Evolutionary conservation across 2,797 vertebrate species (phyloP), one percentile per base, ranked within the genome.

Genomic region (Danio jaintianensis): DNA sequence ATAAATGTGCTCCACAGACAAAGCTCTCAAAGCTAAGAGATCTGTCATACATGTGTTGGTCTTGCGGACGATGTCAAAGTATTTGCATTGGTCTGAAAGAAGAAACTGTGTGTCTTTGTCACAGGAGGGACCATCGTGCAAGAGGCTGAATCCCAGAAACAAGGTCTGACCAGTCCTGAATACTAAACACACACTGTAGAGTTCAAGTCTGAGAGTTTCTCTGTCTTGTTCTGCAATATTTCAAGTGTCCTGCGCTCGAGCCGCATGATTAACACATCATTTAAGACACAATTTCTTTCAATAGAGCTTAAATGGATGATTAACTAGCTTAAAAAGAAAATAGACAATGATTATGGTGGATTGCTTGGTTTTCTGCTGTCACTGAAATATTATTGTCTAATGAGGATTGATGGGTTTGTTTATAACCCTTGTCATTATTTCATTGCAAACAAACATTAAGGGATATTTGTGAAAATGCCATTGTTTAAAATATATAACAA

Each of bases 111-210:
- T 11, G 29, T 64, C 68, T 83, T 81, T 42, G 68, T 82, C 55
- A 40, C 75, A 78, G 68, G 66, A 52, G 59, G 75, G 75, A 77
- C 40, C 72, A 50, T 9, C 36, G 45, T n/a, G 64, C 59, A 81
- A 75, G 69, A 11, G 52, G 53, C 56, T 50, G 12, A 47, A 64
- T 20, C 18, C 74, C 59, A 75, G 69, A 63, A 36, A 79, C 48
- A 75, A 29, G n/a, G 58, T 12, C 29, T 22, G 50, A 71, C 48
- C 77, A 81, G 43, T 43, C 56, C 70, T 84, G 86, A 42, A 52
- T 85, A 84, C 86, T 81, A 79, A 89, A 78, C 63, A 64, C 79
- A n/a, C 4, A 18, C 55, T n/a, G 61, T 80, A 69, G 68, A 36
- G 82, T 85, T 85, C 50, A 69, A 61, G 53, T 81, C 56, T 71